Evolutionary conservation across 1,140 invertebrate genomes (phyloP).

Genomic region (Thalassaphorura encarpata): DNA sequence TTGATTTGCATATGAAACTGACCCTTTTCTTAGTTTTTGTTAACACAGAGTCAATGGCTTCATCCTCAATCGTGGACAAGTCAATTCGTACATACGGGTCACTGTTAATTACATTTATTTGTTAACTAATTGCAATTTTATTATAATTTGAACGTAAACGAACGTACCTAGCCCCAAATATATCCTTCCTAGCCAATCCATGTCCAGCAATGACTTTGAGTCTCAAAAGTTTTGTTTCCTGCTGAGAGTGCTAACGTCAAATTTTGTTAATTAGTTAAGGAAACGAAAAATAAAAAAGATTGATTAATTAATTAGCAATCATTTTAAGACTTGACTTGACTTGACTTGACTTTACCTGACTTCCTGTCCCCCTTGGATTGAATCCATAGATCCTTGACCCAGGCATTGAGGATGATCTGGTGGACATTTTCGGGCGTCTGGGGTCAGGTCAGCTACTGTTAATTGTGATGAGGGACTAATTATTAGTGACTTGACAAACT

Average conservation of each 20-base stretch:
- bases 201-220: constrained; percentile 75
- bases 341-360: too few species aligned
- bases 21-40: constrained; percentile 96
- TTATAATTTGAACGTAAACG: background rate
- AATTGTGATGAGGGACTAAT: too few species aligned
- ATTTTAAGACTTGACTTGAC: too few species aligned
- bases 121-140: too few species aligned
- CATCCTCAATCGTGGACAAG: constrained; percentile 70
- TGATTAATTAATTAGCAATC: background rate
- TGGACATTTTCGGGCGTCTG: too few species aligned
- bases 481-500: too few species aligned
- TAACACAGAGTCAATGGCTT: constrained; percentile 78
- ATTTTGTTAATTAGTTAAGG: background rate
- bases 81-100: constrained; percentile 54
- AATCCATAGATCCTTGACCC: too few species aligned
- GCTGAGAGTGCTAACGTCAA: constrained; percentile 4
- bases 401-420: too few species aligned
- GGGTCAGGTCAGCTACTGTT: too few species aligned
- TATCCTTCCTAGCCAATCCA: constrained; percentile 91
- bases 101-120: too few species aligned
- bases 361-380: too few species aligned
- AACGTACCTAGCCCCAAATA: constrained; percentile 96
- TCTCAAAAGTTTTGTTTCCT: constrained; percentile 51
- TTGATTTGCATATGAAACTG: constrained; percentile 29
- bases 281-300: too few species aligned